Conservation (phyloP, 2,888 invertebrate species). For the Xestia xanthographa region DNA sequence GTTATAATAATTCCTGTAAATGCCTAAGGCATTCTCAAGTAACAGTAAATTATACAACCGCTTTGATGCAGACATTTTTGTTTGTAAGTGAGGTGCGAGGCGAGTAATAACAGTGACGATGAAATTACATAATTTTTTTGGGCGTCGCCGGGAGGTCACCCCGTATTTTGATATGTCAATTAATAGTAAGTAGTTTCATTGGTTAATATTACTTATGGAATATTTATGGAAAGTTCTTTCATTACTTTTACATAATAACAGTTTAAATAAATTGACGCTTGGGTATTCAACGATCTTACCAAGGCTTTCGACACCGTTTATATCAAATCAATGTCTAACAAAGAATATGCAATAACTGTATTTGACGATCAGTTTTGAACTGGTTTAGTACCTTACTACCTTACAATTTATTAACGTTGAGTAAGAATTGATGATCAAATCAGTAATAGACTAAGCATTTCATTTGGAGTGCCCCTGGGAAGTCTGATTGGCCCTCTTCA, state of each 20-base stretch:
- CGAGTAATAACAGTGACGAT: neutral
- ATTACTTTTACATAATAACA: neutral
- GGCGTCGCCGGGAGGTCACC: too few relatives aligned
- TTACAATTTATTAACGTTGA: neutral
- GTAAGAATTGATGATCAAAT: neutral
- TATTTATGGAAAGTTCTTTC: neutral
- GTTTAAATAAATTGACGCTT: neutral
- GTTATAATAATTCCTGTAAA: slow-evolving; percentile 3
- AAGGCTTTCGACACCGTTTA: neutral
- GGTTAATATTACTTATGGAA: neutral
- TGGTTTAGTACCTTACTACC: neutral
- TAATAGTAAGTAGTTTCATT: neutral
- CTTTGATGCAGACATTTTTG: neutral
- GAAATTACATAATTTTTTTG: neutral
- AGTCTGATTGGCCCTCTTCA: neutral
- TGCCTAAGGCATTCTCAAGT: neutral
- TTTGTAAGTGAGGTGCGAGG: neutral
- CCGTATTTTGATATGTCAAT: neutral
- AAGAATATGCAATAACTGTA: neutral
- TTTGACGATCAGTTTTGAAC: neutral
- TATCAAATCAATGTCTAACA: neutral
- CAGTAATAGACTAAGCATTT: neutral
- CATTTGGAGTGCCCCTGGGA: neutral
- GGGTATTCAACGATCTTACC: neutral
- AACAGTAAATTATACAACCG: neutral